These are phyloP conservation scores for human (Homo sapiens) DNA, from an alignment of 2,113 vertebrate genomes.

Conservation along the genomic window GRCh38 chr16:29176501-29177000, in stretches of 20 bases:
- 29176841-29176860: neutral
- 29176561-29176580: neutral
- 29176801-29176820: rapidly evolving
- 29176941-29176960: too few species aligned
- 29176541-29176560: neutral
- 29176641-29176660: neutral
- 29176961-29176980: rapidly evolving
- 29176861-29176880: too few species aligned
- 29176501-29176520: neutral
- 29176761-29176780: neutral
- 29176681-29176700: too few species aligned
- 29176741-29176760: neutral
- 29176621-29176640: neutral
- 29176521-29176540: neutral
- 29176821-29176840: rapidly evolving
- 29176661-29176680: neutral
- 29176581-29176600: neutral
- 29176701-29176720: neutral
- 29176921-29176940: neutral
- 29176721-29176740: too few species aligned
- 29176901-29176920: neutral
- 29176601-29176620: neutral
- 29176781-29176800: too few species aligned
- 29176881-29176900: neutral
- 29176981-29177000: neutral